Percentiles rank a stretch among this genome's conserved stretches.
These are phyloP conservation scores for Malacoraja senta DNA, from an alignment of 2,797 vertebrate species.

Conservation along the genomic window DNA sequence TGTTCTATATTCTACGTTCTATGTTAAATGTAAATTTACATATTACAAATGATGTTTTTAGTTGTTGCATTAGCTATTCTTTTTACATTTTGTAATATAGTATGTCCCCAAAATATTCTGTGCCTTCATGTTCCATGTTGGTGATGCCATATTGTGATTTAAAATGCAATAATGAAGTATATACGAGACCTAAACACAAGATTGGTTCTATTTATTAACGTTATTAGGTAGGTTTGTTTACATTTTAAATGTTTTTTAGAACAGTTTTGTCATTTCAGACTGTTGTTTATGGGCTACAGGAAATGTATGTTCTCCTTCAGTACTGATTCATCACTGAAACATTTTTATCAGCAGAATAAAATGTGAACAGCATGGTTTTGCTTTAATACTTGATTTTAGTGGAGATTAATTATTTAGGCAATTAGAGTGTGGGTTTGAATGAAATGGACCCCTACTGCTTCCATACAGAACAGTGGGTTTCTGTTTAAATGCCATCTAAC, in stretches of 20 bases:
- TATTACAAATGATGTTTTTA: not conserved
- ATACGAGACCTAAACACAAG: not conserved
- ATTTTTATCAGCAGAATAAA: not conserved
- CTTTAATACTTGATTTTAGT: not conserved
- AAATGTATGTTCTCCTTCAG: not conserved
- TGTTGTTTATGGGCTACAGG: not conserved
- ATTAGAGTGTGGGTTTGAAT: not conserved
- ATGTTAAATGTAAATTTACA: not conserved
- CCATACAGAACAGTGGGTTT: not conserved
- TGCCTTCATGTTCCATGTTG: not conserved
- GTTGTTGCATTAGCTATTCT: not conserved
- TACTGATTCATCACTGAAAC: not conserved
- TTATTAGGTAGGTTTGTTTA: not conserved
- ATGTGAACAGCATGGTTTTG: not conserved
- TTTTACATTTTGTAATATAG: not conserved
- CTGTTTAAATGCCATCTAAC: not conserved
- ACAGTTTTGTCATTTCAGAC: not conserved
- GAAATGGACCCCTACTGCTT: not conserved
- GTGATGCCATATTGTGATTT: not conserved
- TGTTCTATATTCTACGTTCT: no score
- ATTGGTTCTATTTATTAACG: not conserved
- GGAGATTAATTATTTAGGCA: no score
- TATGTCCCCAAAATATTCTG: not conserved
- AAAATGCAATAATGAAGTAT: not conserved
- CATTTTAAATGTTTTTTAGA: not conserved